Evolutionary conservation across 2,113 vertebrate species (phyloP).

Genomic region (Acanthochromis polyacanthus): DNA sequence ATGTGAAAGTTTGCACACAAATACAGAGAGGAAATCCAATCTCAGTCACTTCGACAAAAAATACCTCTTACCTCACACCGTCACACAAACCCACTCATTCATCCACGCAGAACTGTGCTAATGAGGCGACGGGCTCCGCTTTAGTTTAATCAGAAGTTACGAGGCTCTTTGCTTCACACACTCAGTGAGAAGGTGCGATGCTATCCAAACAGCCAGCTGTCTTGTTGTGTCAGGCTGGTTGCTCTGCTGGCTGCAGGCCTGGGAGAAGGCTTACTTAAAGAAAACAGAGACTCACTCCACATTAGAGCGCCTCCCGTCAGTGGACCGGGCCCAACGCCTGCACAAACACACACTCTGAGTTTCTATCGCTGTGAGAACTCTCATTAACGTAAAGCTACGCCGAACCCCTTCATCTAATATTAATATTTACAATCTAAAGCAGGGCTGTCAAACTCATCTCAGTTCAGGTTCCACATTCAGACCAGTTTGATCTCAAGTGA

Average conservation of each 20-base stretch:
- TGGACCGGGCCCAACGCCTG: constrained; percentile 54
- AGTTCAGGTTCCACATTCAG: too few relatives aligned
- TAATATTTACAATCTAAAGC: neutral
- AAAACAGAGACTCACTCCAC: constrained; percentile 78
- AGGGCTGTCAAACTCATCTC: too few relatives aligned
- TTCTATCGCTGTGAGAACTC: constrained; percentile 3
- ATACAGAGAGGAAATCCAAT: neutral
- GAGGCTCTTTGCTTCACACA: constrained; percentile 15
- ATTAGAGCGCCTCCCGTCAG: constrained; percentile 74
- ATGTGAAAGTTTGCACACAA: neutral
- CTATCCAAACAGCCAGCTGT: constrained; percentile 79
- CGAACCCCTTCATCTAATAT: neutral
- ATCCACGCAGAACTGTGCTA: neutral
- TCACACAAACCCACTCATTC: neutral
- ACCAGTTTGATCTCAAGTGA: too few relatives aligned
- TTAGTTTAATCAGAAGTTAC: constrained; percentile 45
- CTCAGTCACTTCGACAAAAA: too few relatives aligned
- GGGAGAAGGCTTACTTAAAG: constrained; percentile 66
- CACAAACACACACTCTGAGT: constrained; percentile 16
- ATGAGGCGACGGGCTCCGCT: constrained; percentile 20
- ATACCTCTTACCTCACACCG: too few relatives aligned
- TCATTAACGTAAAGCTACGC: neutral
- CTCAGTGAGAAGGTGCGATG: constrained; percentile 57
- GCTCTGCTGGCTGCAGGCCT: constrained; percentile 71
- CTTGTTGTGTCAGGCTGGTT: constrained; percentile 78